A percentile compares a stretch with the other conserved stretches of the same genome.
phyloP scores from a whole-genome alignment of 2,888 invertebrate species.

The Oegoconia quadripuncta region DNA sequence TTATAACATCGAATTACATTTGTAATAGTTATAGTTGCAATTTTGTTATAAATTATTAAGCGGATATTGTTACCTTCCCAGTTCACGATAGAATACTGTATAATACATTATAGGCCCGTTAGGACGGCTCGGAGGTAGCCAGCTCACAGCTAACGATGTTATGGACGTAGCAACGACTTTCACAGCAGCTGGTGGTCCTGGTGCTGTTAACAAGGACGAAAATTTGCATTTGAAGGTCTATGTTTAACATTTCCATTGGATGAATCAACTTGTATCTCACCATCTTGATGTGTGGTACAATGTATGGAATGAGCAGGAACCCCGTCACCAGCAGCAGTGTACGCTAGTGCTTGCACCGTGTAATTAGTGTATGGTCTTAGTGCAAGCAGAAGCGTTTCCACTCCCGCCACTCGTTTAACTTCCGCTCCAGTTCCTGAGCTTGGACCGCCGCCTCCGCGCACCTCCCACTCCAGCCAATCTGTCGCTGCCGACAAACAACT shows the following conservation, averaged over 20 bases:
- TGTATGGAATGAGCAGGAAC: conserved; percentile 86
- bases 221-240: conserved; percentile 5
- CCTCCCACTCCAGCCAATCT: conserved; percentile 74
- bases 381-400: conserved; percentile 88
- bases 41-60: not conserved
- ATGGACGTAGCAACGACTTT: conserved; percentile 91
- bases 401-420: conserved; percentile 87
- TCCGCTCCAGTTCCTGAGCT: conserved; percentile 76
- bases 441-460: conserved; percentile 48
- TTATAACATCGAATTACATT: no score
- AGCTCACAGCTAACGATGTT: conserved; percentile 90
- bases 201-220: conserved; percentile 75
- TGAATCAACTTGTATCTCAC: conserved; percentile 58
- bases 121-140: conserved; percentile 88
- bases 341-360: conserved; percentile 90
- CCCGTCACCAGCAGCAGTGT: conserved; percentile 92
- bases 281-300: conserved; percentile 92
- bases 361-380: conserved; percentile 92
- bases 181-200: conserved; percentile 90
- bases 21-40: no score
- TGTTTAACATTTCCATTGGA: not conserved
- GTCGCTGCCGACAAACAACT: conserved; percentile 76
- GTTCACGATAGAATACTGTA: conserved; percentile 87
- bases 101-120: conserved; percentile 91
- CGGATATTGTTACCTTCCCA: conserved; percentile 72